These are phyloP conservation scores for Esox lucius DNA, from an alignment of 2,797 vertebrate species.

Conservation along the genomic window DNA sequence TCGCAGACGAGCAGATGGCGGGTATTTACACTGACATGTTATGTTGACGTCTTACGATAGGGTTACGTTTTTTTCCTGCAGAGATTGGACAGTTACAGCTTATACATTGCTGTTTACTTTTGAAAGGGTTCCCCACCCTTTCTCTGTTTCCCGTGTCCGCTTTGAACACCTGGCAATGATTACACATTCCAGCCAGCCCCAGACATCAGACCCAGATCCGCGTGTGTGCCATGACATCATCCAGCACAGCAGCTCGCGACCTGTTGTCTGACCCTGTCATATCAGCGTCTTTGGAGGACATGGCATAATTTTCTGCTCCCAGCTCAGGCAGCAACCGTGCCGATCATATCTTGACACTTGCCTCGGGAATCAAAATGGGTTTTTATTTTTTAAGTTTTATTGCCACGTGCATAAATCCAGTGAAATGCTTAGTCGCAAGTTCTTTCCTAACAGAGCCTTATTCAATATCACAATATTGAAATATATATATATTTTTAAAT, in stretches of 20 bases:
- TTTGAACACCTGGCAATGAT: slow-evolving; percentile 80
- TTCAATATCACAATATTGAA: too few species aligned
- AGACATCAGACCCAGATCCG: slow-evolving; percentile 57
- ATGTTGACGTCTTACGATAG: slow-evolving; percentile 37
- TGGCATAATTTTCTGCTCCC: slow-evolving; percentile 15
- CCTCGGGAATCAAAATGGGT: neutral
- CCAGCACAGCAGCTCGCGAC: slow-evolving; percentile 2
- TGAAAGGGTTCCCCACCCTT: slow-evolving; percentile 47
- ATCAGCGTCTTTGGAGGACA: neutral
- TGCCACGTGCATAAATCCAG: neutral
- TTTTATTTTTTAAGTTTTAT: too few species aligned
- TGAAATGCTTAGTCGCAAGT: too few species aligned
- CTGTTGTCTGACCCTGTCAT: slow-evolving; percentile 9
- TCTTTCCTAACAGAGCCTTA: too few species aligned
- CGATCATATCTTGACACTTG: slow-evolving; percentile 23
- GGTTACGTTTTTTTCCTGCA: slow-evolving; percentile 23
- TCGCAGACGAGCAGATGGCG: slow-evolving; percentile 47
- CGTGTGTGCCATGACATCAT: slow-evolving; percentile 48
- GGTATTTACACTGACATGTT: slow-evolving; percentile 42
- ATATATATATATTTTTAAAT: too few species aligned
- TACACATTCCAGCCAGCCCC: slow-evolving; percentile 66
- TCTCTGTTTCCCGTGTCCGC: slow-evolving; percentile 55
- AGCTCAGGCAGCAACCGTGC: slow-evolving; percentile 19
- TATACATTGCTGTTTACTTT: slow-evolving; percentile 64
- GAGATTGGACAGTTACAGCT: slow-evolving; percentile 15